These are phyloP conservation scores for Pygocentrus nattereri DNA, from an alignment of 2,797 vertebrate species.

Conservation along the genomic window DNA sequence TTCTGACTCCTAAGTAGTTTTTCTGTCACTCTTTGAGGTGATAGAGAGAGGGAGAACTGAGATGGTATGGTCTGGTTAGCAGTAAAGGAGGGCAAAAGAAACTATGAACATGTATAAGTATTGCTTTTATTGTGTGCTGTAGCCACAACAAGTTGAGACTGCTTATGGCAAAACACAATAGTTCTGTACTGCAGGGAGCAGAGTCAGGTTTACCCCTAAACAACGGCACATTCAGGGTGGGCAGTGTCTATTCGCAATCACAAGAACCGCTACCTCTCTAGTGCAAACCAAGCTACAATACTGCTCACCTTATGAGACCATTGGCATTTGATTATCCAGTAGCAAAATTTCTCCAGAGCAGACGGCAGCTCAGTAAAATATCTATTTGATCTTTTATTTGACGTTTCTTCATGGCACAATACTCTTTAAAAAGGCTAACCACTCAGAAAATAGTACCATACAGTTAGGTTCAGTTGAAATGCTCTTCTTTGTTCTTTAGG, in stretches of 20 bases:
- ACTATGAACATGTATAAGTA: slow-evolving; percentile 69
- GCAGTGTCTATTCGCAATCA: slow-evolving; percentile 32
- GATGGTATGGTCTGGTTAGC: slow-evolving; percentile 53
- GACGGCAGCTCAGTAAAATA: slow-evolving; percentile 18
- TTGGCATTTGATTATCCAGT: slow-evolving; percentile 20
- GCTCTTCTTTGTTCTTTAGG: slow-evolving; percentile 12
- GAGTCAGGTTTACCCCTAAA: slow-evolving; percentile 77
- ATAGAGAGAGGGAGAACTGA: slow-evolving; percentile 4
- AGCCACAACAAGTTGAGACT: slow-evolving; percentile 76
- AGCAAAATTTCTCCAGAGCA: not conserved
- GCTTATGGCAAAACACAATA: slow-evolving; percentile 78
- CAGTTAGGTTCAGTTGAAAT: slow-evolving; percentile 10
- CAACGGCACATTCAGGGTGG: slow-evolving; percentile 61
- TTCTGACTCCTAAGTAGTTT: too few relatives aligned
- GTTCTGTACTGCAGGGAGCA: slow-evolving; percentile 60
- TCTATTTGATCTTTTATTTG: not conserved
- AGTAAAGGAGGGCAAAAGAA: slow-evolving; percentile 69
- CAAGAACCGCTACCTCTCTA: slow-evolving; percentile 27
- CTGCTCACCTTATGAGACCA: slow-evolving; percentile 26
- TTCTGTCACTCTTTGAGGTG: not conserved
- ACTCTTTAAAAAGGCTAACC: slow-evolving; percentile 17
- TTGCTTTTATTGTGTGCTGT: slow-evolving; percentile 76
- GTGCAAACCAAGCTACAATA: slow-evolving; percentile 25
- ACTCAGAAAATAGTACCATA: too few relatives aligned
- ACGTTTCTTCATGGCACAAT: slow-evolving; percentile 21